phyloP scores from a whole-genome alignment of 2,888 invertebrate species.

The Athetis lepigone region DNA sequence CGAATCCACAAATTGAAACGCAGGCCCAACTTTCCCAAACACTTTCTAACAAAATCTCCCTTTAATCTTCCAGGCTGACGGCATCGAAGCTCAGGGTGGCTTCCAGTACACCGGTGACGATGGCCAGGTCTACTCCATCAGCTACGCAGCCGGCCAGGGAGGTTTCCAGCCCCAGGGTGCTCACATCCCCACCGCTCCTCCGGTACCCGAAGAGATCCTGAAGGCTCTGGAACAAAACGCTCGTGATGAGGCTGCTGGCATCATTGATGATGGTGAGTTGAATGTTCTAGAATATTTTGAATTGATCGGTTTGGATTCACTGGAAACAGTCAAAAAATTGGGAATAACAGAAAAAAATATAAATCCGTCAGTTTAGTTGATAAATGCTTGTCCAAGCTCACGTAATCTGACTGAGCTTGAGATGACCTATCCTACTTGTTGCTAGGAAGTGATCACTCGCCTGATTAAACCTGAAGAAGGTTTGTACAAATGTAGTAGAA shows the following conservation, averaged over 20 bases:
- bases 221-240: constrained; percentile 90
- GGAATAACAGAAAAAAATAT: too few relatives aligned
- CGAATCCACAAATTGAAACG: too few relatives aligned
- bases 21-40: not conserved
- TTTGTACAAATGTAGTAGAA: too few relatives aligned
- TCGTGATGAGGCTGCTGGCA: constrained; percentile 90
- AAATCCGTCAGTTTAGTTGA: too few relatives aligned
- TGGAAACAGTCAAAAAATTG: not conserved
- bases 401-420: too few relatives aligned
- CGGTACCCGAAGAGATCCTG: constrained; percentile 90
- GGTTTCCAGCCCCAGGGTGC: constrained; percentile 91
- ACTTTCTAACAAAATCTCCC: not conserved
- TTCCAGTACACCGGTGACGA: constrained; percentile 92
- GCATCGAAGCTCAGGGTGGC: constrained; percentile 89
- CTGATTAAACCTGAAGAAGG: too few relatives aligned
- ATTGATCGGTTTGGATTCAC: not conserved
- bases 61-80: constrained; percentile 81
- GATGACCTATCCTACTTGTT: too few relatives aligned
- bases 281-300: constrained; percentile 20
- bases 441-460: too few relatives aligned
- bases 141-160: constrained; percentile 90
- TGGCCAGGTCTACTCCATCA: constrained; percentile 89
- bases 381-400: too few relatives aligned
- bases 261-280: constrained; percentile 88
- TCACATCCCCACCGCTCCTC: constrained; percentile 91